Base-by-base conservation (phyloP, 2,888 invertebrate species). In the Melanostoma scalare region DNA sequence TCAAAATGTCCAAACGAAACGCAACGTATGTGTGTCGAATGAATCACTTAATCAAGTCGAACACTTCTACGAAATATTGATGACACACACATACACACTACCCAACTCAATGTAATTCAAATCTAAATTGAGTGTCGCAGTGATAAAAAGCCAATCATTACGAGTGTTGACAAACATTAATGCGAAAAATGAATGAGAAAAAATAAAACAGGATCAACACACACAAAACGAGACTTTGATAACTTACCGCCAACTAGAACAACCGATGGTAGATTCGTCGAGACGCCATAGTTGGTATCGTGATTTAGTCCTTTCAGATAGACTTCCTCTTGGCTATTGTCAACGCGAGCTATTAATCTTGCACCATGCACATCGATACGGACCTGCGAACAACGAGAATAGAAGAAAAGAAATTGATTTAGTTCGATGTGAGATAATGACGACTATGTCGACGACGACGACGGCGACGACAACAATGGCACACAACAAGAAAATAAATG, bases 351-450 rank as follows among this genome's bases (percentile, higher is more conserved):
- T 88, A 96, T 95, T 80, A 97, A 93, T 88, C 96, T 93, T 31
- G 96, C 96, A 35, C 96, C 95, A 87, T 96, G 96, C 2, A 97
- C 97, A 90, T 97, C 97, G 85, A 97, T 97, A 78, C 96, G 94
- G 50, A 96, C 93, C 93, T 93, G 88, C 87, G 89, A 87, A 60
- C 50, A 74, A 58, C 40, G 50, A 35, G 40, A 79, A 84, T 46
- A 48, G 60, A 65, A 44, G 35, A 36, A 79, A 75, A 61, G 60
- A 79, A 84, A 84, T 79, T 78, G 78, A 82, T 82, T 82, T 73
- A 74, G 79, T 71, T 79, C 76, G 65, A 53, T 69, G 10, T 6
- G 46, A 60, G 40, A 50, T 35, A 65, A 79, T 69, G 76, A 80
- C 76, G 46, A 73, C 10, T 3, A 55, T 38, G 46, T 40, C 30